A percentile compares a stretch with the other conserved stretches of the same genome.
Conservation (phyloP, 2,888 invertebrate genomes). For the Scaptomyza flava region DNA sequence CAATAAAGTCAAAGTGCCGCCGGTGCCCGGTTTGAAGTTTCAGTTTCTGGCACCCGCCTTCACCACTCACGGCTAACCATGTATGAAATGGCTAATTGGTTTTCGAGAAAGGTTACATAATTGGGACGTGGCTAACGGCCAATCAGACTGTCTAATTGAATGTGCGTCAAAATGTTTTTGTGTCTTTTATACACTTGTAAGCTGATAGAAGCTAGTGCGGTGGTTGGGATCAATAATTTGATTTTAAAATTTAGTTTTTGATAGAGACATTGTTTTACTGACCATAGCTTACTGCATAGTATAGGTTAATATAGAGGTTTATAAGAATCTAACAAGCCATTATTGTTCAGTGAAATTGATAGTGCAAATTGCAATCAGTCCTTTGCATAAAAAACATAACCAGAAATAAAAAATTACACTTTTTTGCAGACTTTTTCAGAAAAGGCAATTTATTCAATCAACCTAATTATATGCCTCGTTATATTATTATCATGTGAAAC, state of each 20-base stretch:
- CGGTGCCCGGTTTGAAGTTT: slow-evolving; percentile 58
- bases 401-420: slow-evolving; percentile 1
- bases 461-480: slow-evolving; percentile 24
- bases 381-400: background rate
- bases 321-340: background rate
- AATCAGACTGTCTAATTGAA: slow-evolving; percentile 64
- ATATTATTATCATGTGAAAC: slow-evolving; percentile 5
- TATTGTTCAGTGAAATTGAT: background rate
- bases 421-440: background rate
- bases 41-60: slow-evolving; percentile 25
- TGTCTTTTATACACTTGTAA: slow-evolving; percentile 18
- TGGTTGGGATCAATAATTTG: slow-evolving; percentile 11
- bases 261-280: background rate
- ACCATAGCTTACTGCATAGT: background rate
- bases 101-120: slow-evolving; percentile 68
- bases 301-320: background rate
- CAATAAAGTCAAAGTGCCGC: slow-evolving; percentile 37
- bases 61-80: background rate
- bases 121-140: slow-evolving; percentile 63
- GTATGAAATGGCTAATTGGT: slow-evolving; percentile 70
- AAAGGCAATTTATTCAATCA: slow-evolving; percentile 12
- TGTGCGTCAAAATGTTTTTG: slow-evolving; percentile 42
- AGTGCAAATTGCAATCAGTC: background rate
- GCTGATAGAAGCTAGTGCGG: slow-evolving; percentile 3
- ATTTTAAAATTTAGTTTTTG: background rate